phyloP scores from a whole-genome alignment of 2,888 invertebrate genomes.

The Pyrocoelia pectoralis region DNA sequence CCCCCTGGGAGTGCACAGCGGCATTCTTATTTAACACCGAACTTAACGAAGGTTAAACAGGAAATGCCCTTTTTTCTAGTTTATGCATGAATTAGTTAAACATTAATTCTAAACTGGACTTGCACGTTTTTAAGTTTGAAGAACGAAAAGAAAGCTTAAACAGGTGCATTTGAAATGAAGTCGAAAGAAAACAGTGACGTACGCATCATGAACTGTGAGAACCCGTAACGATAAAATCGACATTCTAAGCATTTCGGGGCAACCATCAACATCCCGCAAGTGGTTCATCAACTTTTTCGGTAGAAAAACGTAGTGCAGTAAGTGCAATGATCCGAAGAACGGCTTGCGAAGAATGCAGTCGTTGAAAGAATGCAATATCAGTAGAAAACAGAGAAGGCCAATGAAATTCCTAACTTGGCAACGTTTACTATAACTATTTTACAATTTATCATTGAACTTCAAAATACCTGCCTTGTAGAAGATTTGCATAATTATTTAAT shows the following conservation, averaged over 20 bases:
- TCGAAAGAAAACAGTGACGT: constrained; percentile 2
- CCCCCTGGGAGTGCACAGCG: too few relatives aligned
- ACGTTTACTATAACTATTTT: constrained; percentile 11
- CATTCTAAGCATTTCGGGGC: constrained; percentile 30
- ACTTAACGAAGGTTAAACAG: neutral
- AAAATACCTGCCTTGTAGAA: neutral
- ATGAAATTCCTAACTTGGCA: constrained; percentile 16
- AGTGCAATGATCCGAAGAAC: constrained; percentile 55
- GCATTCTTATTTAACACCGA: neutral
- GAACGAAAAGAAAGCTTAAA: too few relatives aligned
- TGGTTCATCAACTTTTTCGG: constrained; percentile 51
- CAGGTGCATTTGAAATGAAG: neutral
- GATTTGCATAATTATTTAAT: neutral
- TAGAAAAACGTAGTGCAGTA: constrained; percentile 47
- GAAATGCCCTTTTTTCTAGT: neutral
- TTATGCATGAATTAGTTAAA: neutral
- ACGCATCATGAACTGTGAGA: constrained; percentile 12
- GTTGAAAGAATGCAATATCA: constrained; percentile 55
- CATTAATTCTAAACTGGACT: neutral
- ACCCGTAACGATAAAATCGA: constrained; percentile 58
- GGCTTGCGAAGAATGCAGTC: constrained; percentile 54
- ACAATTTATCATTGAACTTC: neutral
- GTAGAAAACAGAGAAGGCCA: constrained; percentile 42
- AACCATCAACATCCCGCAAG: constrained; percentile 38
- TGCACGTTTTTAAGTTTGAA: neutral